A percentile compares a stretch with the other conserved stretches of the same genome.
These are phyloP conservation scores for Pomatostomus ruficeps DNA, from an alignment of 2,113 vertebrate species.

Conservation along the genomic window DNA sequence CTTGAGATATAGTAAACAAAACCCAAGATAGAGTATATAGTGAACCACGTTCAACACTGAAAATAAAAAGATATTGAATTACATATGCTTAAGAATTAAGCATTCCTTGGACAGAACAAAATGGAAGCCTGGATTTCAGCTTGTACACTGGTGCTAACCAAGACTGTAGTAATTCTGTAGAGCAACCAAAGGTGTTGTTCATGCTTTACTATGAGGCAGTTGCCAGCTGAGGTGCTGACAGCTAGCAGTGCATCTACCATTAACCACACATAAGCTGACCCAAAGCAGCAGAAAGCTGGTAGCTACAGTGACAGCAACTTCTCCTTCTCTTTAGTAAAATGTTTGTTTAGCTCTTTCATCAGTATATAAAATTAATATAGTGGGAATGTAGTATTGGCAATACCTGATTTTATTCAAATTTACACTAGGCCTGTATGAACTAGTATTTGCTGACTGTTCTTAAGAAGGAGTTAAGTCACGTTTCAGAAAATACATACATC, in stretches of 20 bases:
- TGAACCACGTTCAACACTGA: neutral
- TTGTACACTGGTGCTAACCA: neutral
- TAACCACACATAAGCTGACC: neutral
- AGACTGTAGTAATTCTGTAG: neutral
- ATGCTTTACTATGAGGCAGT: neutral
- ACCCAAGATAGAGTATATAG: neutral
- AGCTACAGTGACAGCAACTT: neutral
- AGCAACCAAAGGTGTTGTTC: neutral
- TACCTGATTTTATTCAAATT: neutral
- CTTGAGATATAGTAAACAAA: neutral
- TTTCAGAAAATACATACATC: neutral
- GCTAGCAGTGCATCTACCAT: neutral
- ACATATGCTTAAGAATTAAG: neutral
- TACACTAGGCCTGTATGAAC: neutral
- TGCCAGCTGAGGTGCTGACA: neutral
- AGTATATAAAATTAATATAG: neutral
- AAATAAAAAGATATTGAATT: neutral
- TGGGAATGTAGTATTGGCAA: neutral
- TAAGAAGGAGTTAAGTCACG: neutral
- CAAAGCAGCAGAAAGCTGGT: neutral
- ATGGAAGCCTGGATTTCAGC: neutral
- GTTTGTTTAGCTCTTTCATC: neutral
- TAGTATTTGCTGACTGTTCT: neutral
- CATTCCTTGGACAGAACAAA: neutral
- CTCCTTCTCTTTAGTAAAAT: neutral